Base-by-base conservation (phyloP, 1,140 invertebrate species). In the Drosophila busckii region DNA sequence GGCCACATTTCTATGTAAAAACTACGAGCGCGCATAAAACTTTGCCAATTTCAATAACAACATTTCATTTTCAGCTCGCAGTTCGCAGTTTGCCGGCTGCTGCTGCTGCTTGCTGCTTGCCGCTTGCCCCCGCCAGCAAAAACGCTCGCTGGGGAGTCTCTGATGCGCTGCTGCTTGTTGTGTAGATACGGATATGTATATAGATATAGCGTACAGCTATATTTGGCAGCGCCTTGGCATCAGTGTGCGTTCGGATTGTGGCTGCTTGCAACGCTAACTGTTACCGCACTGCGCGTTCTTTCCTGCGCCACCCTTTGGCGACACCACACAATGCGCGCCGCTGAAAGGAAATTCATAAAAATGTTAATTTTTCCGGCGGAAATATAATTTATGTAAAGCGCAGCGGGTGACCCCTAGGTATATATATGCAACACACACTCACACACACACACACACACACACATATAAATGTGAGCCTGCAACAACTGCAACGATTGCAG, bases 311-410 rank as follows among this genome's bases (percentile, higher is more conserved):
- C n/a, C n/a, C n/a, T n/a, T n/a, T n/a, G n/a, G n/a, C 58, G 63
- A 68, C 69, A 66, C 73, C 65, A 69, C n/a, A n/a, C 75, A 82
- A 82, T 75, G 64, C 75, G 53, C 64, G 70, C 45, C 61, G 61
- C 59, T 82, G 76, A 82, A 82, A 82, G 75, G 75, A 82, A 82
- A 82, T 82, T 82, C 75, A 82, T 82, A 82, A 82, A 82, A 82
- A 82, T 82, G 75, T 82, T 82, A 82, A 82, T 82, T 82, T 82
- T 82, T 82, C 75, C 75, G 75, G 56, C 75, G 75, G 75, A 82
- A 82, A 82, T 82, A 82, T 82, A 82, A 82, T 82, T 82, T 82
- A 82, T 82, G 75, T 82, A 82, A 82, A 82, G 69, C 75, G 76
- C 71, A 76, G 73, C 59, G 75, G 76, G 75, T 71, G 63, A 80